Evolutionary conservation across 1,140 invertebrate genomes (phyloP).

Genomic region (Coenobita brevimanus): DNA sequence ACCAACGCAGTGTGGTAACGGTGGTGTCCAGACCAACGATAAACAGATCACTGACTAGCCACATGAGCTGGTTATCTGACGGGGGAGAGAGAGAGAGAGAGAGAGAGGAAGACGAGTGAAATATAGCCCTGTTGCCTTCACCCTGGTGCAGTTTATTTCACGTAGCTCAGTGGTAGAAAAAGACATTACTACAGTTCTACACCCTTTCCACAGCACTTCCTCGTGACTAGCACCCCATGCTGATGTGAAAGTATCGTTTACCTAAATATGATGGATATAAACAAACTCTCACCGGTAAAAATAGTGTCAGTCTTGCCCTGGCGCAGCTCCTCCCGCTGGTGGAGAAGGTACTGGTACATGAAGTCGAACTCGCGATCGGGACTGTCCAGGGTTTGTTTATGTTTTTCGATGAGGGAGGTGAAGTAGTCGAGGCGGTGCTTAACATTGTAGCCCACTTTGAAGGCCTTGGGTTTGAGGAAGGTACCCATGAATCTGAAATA

Average conservation of each 20-base stretch:
- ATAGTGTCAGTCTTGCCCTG: constrained; percentile 43
- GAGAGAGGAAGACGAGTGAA: too few species aligned
- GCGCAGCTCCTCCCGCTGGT: constrained; percentile 43
- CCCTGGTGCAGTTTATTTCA: too few species aligned
- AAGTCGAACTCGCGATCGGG: constrained; percentile 49
- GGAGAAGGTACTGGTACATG: constrained; percentile 51
- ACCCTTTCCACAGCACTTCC: too few species aligned
- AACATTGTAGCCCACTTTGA: constrained; percentile 50
- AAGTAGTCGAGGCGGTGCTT: constrained; percentile 62
- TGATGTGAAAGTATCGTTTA: too few species aligned
- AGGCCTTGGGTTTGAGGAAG: constrained; percentile 50
- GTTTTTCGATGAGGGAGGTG: constrained; percentile 43
- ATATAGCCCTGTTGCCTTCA: too few species aligned
- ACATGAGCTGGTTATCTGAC: constrained; percentile 65
- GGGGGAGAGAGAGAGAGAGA: not conserved
- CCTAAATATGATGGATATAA: too few species aligned
- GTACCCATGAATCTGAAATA: constrained; percentile 58
- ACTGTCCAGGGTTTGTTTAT: constrained; percentile 52
- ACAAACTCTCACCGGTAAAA: constrained; percentile 61
- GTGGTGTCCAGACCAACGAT: constrained; percentile 93
- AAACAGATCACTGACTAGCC: constrained; percentile 81
- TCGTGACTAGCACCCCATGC: too few species aligned
- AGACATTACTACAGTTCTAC: too few species aligned
- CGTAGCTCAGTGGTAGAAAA: too few species aligned
- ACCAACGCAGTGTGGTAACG: constrained; percentile 89